Evolutionary conservation across 2,113 vertebrate genomes (phyloP).

Genomic region (Protomyctophum bolini): DNA sequence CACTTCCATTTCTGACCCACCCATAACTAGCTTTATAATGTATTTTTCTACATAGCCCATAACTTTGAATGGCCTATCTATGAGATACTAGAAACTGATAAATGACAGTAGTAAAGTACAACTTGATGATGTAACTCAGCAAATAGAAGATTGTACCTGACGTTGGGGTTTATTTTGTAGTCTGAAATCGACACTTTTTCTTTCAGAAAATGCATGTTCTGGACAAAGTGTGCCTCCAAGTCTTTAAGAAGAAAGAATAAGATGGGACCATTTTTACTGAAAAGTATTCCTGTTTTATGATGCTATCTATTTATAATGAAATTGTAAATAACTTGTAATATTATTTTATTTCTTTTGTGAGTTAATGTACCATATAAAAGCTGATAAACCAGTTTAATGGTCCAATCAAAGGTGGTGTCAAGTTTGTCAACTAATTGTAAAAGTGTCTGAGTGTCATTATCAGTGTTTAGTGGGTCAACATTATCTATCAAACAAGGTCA

Average conservation of each 20-base stretch:
- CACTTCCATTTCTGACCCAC: no score
- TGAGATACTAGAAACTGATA: no score
- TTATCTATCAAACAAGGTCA: neutral
- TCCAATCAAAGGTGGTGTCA: no score
- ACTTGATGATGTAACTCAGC: constrained; percentile 20
- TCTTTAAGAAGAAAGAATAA: constrained; percentile 86
- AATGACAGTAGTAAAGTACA: neutral
- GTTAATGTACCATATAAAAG: neutral
- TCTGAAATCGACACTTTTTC: constrained; percentile 55
- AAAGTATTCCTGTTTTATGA: constrained; percentile 4
- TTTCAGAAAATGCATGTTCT: constrained; percentile 86
- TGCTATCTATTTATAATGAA: constrained; percentile 43
- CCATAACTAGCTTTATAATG: no score
- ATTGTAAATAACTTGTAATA: constrained; percentile 47
- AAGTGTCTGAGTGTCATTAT: neutral
- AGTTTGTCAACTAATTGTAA: neutral
- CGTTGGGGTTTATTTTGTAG: constrained; percentile 18
- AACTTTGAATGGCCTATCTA: no score
- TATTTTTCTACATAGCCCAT: no score
- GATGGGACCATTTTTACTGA: neutral
- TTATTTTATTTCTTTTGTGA: neutral
- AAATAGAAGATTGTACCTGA: no score
- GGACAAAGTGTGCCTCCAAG: constrained; percentile 90
- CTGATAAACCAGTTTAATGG: no score
- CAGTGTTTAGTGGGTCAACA: neutral